Evolutionary conservation across 2,113 vertebrate species (phyloP).

Genomic region (Gymnobelideus leadbeateri): DNA sequence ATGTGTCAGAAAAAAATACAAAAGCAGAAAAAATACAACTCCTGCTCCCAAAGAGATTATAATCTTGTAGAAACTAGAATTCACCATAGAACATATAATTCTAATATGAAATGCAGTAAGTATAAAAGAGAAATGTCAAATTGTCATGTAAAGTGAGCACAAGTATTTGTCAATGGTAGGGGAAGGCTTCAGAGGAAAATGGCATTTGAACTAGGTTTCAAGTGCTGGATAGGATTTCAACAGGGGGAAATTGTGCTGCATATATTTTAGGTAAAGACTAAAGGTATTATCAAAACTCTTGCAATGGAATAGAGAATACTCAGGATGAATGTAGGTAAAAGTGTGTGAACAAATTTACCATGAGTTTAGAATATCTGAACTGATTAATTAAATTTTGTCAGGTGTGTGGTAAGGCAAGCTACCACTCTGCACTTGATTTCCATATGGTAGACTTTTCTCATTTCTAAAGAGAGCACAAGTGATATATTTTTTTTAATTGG

Average conservation of each 20-base stretch:
- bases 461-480: not conserved
- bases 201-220: not conserved
- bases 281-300: not conserved
- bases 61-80: not conserved
- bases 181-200: not conserved
- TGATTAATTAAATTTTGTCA: not conserved
- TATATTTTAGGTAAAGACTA: not conserved
- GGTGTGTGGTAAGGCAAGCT: not conserved
- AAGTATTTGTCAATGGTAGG: not conserved
- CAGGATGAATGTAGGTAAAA: not conserved
- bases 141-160: not conserved
- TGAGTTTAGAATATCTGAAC: not conserved
- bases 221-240: not conserved
- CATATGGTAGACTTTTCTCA: too few species aligned
- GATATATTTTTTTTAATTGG: not conserved
- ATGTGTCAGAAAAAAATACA: not conserved
- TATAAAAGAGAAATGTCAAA: not conserved
- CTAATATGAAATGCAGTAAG: not conserved
- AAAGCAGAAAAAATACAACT: not conserved
- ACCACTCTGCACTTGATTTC: not conserved
- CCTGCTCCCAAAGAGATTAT: not conserved
- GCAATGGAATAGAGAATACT: not conserved
- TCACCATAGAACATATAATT: not conserved
- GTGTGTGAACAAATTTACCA: not conserved
- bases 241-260: not conserved